Evolutionary conservation across 2,888 invertebrate species (phyloP).

Genomic region (Tiliacea citrago): DNA sequence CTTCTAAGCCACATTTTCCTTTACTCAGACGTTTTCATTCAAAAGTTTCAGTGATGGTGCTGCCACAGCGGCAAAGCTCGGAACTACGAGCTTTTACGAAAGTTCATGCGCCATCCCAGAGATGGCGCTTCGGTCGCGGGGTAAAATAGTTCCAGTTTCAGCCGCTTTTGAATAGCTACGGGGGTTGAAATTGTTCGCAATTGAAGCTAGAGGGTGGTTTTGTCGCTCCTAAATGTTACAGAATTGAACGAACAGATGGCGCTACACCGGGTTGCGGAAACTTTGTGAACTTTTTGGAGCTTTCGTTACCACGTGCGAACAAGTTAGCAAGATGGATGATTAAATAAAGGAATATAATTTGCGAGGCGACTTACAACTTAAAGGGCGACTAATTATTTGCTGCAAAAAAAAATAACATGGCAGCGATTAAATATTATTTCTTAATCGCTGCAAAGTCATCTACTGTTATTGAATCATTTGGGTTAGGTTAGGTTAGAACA

Average conservation of each 20-base stretch:
- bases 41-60: constrained; percentile 82
- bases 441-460: too few species aligned
- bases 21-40: constrained; percentile 80
- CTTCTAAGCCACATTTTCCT: constrained; percentile 72
- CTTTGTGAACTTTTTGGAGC: constrained; percentile 37
- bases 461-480: too few species aligned
- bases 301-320: constrained; percentile 14
- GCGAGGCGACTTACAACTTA: too few species aligned
- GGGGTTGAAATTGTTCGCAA: constrained; percentile 73
- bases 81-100: constrained; percentile 83
- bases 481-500: too few species aligned
- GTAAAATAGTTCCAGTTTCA: constrained; percentile 70
- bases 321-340: constrained; percentile 29
- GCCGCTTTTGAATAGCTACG: constrained; percentile 65
- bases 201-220: constrained; percentile 67
- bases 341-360: constrained; percentile 16
- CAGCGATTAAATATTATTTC: too few species aligned
- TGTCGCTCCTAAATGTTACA: constrained; percentile 56
- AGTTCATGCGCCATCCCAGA: constrained; percentile 84
- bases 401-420: too few species aligned
- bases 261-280: constrained; percentile 56
- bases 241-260: constrained; percentile 72
- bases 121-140: constrained; percentile 80
- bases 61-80: constrained; percentile 75
- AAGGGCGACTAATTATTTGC: too few species aligned